Evolutionary conservation across 2,888 invertebrate genomes (phyloP).

Genomic region (Platynereis dumerilii): DNA sequence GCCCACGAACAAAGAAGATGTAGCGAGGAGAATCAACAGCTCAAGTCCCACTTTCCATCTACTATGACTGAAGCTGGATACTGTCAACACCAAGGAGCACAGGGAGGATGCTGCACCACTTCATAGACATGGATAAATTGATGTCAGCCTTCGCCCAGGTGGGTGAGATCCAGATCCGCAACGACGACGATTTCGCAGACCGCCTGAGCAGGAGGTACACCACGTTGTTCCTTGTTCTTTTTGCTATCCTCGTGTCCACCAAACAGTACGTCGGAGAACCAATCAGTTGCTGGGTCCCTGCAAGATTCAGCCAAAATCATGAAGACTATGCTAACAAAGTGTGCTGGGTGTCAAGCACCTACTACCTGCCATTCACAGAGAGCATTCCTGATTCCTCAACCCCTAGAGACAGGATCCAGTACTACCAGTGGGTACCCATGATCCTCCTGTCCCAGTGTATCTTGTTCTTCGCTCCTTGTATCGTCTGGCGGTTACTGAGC

Average conservation of each 20-base stretch:
- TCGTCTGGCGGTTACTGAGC: constrained; percentile 65
- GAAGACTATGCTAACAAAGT: constrained; percentile 41
- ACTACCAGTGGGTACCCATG: constrained; percentile 63
- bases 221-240: constrained; percentile 82
- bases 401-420: constrained; percentile 49
- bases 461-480: constrained; percentile 65
- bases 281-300: constrained; percentile 78
- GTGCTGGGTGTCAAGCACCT: constrained; percentile 45
- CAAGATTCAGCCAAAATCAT: constrained; percentile 40
- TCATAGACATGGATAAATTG: constrained; percentile 4
- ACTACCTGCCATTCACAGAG: constrained; percentile 32
- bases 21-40: no score
- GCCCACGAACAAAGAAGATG: no score
- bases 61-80: no score
- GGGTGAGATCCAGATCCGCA: constrained; percentile 43
- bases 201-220: constrained; percentile 65
- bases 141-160: constrained; percentile 6
- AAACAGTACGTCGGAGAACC: constrained; percentile 97
- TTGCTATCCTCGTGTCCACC: constrained; percentile 90
- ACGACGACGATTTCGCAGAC: constrained; percentile 63
- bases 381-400: background rate
- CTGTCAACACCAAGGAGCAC: background rate
- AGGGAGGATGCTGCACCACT: constrained; percentile 12
- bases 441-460: constrained; percentile 60
- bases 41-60: no score